phyloP scores from a whole-genome alignment of 2,113 vertebrate species.

The Himantopus leucocephalus region DNA sequence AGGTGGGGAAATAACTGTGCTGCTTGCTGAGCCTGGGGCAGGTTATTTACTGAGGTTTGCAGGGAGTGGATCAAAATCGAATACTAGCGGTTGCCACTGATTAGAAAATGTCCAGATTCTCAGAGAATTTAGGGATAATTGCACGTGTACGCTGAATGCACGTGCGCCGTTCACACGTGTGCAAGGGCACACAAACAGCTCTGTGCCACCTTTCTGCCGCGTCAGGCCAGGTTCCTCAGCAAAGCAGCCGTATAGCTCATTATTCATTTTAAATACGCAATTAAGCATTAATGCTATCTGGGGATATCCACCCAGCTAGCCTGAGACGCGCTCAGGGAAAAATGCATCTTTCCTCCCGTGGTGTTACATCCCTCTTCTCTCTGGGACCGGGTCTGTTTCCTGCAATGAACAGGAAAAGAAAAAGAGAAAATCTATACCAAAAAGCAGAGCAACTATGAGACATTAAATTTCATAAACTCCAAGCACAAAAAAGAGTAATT shows the following conservation, averaged over 20 bases:
- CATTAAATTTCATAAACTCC: not conserved
- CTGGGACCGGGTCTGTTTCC: not conserved
- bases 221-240: not conserved
- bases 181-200: not conserved
- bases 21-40: not conserved
- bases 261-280: not conserved
- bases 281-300: not conserved
- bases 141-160: fast-evolving
- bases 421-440: not conserved
- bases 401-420: not conserved
- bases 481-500: not conserved
- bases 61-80: not conserved
- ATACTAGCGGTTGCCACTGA: not conserved
- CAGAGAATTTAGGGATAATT: not conserved
- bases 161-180: fast-evolving
- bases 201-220: not conserved
- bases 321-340: not conserved
- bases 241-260: not conserved
- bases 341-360: not conserved
- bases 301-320: not conserved
- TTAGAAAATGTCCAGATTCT: not conserved
- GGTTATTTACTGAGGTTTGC: not conserved
- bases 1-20: not conserved
- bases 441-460: not conserved
- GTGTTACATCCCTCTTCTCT: not conserved